Base-by-base conservation (phyloP, 1,140 invertebrate genomes). In the Drosophila aff. region DNA sequence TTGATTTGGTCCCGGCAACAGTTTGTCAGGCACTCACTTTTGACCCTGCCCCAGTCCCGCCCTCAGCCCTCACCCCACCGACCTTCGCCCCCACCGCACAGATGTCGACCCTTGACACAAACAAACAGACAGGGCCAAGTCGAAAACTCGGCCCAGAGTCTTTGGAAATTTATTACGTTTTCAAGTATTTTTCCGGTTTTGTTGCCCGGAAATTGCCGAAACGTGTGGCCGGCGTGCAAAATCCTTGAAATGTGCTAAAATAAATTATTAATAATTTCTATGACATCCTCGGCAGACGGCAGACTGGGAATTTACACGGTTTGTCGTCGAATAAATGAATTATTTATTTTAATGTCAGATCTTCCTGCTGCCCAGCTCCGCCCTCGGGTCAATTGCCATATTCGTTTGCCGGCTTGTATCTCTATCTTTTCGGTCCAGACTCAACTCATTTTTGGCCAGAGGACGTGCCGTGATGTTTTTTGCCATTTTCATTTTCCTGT, bases 211-310 rank as follows among this genome's bases (percentile, higher is more conserved):
- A 87, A 87, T 87, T 87, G 85, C 83, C 43, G 68, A 87, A 87
- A 89, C 84, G 84, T 87, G 83, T 89, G 83, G 83, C 77, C 81
- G 73, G 72, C 81, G 76, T 71, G 68, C 76, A 63, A 69, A 89
- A 77, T 83, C 77, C 80, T 78, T 78, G 81, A 81, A 87, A 87
- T 89, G 83, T 89, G 81, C 83, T 78, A 69, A 87, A 87, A 84
- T 87, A 87, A 77, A 87, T 87, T 89, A 87, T 87, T 89, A 87
- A 87, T 87, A 87, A 87, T 89, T 87, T 87, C 73, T 80, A 89
- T 80, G 67, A 63, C 44, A 40, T 41, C 49, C 73, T 33, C n/a
- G 31, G 28, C 44, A 72, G 62, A 65, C 57, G 41, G 46, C 62
- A 55, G 66, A 76, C 53, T 66, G 23, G 28, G 53, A 73, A 69